Percentiles rank a stretch among this genome's conserved stretches.
Evolutionary conservation across 1,140 invertebrate genomes (phyloP).

Genomic region (Hylyphantes graminicola): DNA sequence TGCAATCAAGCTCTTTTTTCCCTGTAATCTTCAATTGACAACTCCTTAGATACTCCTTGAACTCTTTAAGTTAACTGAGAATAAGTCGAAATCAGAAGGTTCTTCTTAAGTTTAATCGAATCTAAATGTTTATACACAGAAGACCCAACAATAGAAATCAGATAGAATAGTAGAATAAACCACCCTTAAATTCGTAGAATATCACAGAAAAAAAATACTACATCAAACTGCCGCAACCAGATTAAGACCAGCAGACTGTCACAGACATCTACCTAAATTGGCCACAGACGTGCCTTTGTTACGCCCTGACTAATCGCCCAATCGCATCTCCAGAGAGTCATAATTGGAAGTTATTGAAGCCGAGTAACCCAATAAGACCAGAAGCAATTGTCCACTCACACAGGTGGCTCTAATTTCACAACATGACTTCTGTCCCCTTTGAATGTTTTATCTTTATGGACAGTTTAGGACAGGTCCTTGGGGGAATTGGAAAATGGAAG

Average conservation of each 20-base stretch:
- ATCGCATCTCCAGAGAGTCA: conserved; percentile 21
- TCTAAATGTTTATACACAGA: too few relatives aligned
- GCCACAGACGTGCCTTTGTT: conserved; percentile 50
- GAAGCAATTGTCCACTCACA: conserved; percentile 6
- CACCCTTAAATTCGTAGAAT: too few relatives aligned
- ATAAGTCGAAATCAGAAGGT: too few relatives aligned
- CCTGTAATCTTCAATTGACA: too few relatives aligned
- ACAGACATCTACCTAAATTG: conserved; percentile 11
- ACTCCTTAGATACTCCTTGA: too few relatives aligned
- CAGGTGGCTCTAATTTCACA: conserved; percentile 48
- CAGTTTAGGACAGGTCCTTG: conserved; percentile 13
- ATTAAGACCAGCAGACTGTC: conserved; percentile 37
- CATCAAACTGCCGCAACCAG: conserved; percentile 21
- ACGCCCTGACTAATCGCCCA: conserved; percentile 28
- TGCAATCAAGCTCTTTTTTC: too few relatives aligned
- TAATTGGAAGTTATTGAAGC: conserved; percentile 52
- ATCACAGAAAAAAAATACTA: too few relatives aligned
- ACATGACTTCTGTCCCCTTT: conserved; percentile 17
- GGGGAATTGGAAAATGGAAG: conserved; percentile 6
- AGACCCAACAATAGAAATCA: too few relatives aligned
- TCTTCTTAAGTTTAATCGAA: too few relatives aligned
- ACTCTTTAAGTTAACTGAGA: too few relatives aligned
- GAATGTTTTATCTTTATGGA: conserved; percentile 45
- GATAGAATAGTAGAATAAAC: too few relatives aligned
- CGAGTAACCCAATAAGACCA: conserved; percentile 4